phyloP scores from a whole-genome alignment of 1,140 invertebrate genomes.

The Battus philenor region DNA sequence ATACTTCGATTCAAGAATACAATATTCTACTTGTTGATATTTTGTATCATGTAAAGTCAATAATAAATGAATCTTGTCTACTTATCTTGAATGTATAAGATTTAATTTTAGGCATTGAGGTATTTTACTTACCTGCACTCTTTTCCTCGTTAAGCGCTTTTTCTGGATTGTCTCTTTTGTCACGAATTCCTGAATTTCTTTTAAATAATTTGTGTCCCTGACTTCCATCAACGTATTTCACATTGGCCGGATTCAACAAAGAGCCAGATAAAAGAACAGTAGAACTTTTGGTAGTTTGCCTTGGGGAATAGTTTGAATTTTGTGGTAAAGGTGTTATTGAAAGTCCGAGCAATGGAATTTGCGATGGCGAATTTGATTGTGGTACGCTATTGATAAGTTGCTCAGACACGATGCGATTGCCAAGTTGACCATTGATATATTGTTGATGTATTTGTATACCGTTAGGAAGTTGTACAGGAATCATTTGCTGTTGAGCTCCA shows the following conservation, averaged over 20 bases:
- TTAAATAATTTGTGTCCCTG: constrained; percentile 75
- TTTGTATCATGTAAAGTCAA: too few species aligned
- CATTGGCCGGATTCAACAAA: constrained; percentile 72
- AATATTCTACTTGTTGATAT: too few species aligned
- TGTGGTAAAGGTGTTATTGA: constrained; percentile 25
- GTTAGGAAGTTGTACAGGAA: constrained; percentile 66
- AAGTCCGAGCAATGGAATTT: constrained; percentile 27
- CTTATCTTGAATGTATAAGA: too few species aligned
- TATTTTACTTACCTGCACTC: constrained; percentile 31
- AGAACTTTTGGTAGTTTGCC: constrained; percentile 41
- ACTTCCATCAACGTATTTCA: constrained; percentile 77
- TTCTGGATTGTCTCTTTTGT: constrained; percentile 73
- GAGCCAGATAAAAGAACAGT: constrained; percentile 58
- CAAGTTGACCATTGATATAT: constrained; percentile 79
- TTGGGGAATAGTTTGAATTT: constrained; percentile 25
- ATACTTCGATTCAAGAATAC: too few species aligned
- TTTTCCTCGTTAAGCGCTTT: constrained; percentile 53
- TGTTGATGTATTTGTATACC: constrained; percentile 74
- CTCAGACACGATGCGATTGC: constrained; percentile 76
- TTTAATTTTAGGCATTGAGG: too few species aligned
- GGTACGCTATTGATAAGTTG: constrained; percentile 72
- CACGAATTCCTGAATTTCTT: constrained; percentile 66
- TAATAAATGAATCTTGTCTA: too few species aligned
- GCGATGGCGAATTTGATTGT: constrained; percentile 27
- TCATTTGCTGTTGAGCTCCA: constrained; percentile 71